phyloP scores from a whole-genome alignment of 2,888 invertebrate species.

The Nomada hirtipes region DNA sequence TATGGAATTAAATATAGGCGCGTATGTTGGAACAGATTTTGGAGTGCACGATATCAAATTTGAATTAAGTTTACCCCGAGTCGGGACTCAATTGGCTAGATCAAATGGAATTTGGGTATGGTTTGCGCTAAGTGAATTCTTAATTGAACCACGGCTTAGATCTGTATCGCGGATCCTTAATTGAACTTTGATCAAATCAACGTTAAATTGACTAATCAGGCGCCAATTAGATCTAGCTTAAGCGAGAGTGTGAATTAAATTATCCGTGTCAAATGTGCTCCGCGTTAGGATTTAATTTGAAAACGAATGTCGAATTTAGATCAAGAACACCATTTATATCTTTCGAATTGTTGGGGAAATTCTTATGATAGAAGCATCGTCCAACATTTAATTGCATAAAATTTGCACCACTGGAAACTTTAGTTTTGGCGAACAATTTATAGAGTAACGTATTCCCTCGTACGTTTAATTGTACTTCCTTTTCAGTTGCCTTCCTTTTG shows the following conservation, averaged over 20 bases:
- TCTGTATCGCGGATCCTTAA: constrained; percentile 1
- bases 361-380: too few species aligned
- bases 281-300: too few species aligned
- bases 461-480: neutral
- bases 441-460: neutral
- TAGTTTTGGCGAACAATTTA: neutral
- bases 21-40: neutral
- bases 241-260: neutral
- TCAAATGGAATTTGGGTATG: constrained; percentile 7
- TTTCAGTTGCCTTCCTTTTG: neutral
- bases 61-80: neutral
- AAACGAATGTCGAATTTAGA: too few species aligned
- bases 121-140: neutral
- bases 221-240: neutral
- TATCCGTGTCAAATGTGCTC: too few species aligned
- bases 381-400: neutral
- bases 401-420: neutral
- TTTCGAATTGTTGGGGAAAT: too few species aligned
- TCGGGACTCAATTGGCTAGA: neutral
- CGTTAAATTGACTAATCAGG: neutral
- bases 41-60: neutral
- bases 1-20: neutral
- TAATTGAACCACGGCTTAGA: neutral
- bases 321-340: neutral
- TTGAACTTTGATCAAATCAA: constrained; percentile 7